A percentile compares a stretch with the other conserved stretches of the same genome.
These are phyloP conservation scores for Vireo griseus DNA, from an alignment of 2,797 vertebrate species.

Conservation along the genomic window DNA sequence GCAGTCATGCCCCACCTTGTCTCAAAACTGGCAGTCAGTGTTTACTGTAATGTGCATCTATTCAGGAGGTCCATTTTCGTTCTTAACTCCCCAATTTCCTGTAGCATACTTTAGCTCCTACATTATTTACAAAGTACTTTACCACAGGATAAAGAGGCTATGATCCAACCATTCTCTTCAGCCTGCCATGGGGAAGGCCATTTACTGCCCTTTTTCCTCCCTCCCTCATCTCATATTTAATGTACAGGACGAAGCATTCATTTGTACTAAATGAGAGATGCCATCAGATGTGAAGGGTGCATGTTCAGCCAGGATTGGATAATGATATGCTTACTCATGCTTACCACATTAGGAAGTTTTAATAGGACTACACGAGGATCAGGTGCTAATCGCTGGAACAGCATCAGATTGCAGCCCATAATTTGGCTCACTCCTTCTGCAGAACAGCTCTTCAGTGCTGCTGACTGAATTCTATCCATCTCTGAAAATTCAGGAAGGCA, in stretches of 20 bases:
- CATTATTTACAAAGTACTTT: not conserved
- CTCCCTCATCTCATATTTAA: not conserved
- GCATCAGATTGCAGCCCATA: not conserved
- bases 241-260: not conserved
- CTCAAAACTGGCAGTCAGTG: not conserved
- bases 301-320: not conserved
- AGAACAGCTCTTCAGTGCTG: not conserved
- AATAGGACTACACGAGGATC: constrained; percentile 4
- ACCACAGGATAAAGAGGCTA: not conserved
- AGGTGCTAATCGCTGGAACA: constrained; percentile 24
- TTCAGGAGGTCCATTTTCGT: not conserved
- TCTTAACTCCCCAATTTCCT: not conserved
- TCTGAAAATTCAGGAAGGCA: not conserved
- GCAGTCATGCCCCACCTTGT: not conserved
- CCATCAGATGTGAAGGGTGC: constrained; percentile 30
- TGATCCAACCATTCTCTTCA: not conserved
- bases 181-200: not conserved
- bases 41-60: not conserved
- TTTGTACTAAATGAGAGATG: constrained; percentile 19
- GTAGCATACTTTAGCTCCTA: not conserved
- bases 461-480: not conserved
- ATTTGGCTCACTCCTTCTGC: not conserved
- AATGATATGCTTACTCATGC: constrained; percentile 60
- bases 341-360: constrained; percentile 34
- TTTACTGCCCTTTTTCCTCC: not conserved